Evolutionary conservation across 2,797 vertebrate species (phyloP).

Genomic region (Platyrinchus mystaceus): DNA sequence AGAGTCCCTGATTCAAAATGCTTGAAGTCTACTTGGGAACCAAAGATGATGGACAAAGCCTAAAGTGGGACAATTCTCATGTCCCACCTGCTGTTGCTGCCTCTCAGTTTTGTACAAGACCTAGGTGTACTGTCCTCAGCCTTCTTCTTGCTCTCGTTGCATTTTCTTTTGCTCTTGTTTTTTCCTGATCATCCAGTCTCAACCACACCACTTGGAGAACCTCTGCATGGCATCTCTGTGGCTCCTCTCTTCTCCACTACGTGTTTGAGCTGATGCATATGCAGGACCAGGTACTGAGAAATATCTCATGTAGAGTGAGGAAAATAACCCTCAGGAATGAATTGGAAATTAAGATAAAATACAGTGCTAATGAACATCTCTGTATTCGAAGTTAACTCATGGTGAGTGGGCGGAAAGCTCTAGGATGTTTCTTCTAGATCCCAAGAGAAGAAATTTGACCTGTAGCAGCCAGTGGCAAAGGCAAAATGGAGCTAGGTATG

Average conservation of each 20-base stretch:
- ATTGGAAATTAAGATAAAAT: conserved; percentile 12
- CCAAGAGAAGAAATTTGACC: neutral
- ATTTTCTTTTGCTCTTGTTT: neutral
- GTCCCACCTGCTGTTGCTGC: neutral
- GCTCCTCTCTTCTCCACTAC: neutral
- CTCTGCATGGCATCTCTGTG: neutral
- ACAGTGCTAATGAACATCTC: neutral
- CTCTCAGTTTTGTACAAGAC: neutral
- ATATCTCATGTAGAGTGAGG: neutral
- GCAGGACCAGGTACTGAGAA: neutral
- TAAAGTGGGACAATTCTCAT: neutral
- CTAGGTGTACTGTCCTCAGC: fast-evolving
- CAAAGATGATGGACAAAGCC: neutral
- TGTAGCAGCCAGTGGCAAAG: neutral
- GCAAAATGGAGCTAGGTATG: neutral
- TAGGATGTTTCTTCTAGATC: neutral
- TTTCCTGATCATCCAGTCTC: neutral
- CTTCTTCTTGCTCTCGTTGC: neutral
- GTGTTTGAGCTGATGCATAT: neutral
- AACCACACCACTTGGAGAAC: neutral
- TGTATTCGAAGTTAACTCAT: neutral
- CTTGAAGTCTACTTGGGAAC: neutral
- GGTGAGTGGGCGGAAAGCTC: neutral
- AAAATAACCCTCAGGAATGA: neutral
- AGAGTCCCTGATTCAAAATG: neutral